Evolutionary conservation across 2,797 vertebrate genomes (phyloP).

Genomic region (Chiroxiphia lanceolata): DNA sequence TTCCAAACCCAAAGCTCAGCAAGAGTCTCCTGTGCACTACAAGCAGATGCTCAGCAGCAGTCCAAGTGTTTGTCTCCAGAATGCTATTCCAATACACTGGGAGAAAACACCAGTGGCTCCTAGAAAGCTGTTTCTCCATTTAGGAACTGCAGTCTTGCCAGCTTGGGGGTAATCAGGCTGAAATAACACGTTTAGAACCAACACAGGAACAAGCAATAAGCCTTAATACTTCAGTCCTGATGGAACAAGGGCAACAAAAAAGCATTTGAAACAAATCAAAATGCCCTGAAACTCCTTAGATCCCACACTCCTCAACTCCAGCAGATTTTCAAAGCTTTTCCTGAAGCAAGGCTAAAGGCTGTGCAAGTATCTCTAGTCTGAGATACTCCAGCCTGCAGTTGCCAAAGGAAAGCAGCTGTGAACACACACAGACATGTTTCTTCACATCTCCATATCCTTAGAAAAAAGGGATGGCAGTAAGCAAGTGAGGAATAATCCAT

Average conservation of each 20-base stretch:
- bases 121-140: neutral
- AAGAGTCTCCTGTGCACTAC: neutral
- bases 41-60: neutral
- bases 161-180: neutral
- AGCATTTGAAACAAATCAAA: neutral
- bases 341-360: neutral
- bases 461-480: neutral
- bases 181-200: neutral
- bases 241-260: neutral
- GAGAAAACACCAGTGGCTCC: neutral
- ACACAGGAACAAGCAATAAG: neutral
- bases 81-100: neutral
- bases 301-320: neutral
- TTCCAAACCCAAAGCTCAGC: neutral
- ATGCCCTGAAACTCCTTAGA: neutral
- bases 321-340: neutral
- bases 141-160: neutral
- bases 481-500: neutral
- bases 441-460: neutral
- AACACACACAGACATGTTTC: neutral
- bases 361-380: neutral
- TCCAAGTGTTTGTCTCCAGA: neutral
- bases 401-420: neutral
- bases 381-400: neutral
- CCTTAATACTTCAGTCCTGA: neutral